Conservation (phyloP, 2,113 vertebrate species). For the Tragulus kanchil region DNA sequence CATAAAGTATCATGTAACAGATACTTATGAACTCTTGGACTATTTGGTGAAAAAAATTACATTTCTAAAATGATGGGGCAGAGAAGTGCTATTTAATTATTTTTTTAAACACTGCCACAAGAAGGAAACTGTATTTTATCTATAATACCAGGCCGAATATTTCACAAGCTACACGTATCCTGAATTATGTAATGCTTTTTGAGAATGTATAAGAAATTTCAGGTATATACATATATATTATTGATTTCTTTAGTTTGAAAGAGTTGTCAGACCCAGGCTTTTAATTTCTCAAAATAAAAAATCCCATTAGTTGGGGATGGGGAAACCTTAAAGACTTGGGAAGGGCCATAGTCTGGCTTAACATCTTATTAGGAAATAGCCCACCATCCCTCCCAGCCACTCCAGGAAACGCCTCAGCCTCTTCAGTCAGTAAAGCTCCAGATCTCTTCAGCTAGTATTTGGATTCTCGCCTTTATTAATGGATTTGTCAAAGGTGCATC, state of each 20-base stretch:
- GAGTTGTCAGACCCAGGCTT: neutral
- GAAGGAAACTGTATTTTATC: constrained; percentile 10
- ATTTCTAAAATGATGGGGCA: neutral
- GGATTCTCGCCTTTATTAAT: constrained; percentile 32
- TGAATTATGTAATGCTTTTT: neutral
- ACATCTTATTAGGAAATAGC: neutral
- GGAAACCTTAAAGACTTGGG: neutral
- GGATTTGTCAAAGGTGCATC: constrained; percentile 46
- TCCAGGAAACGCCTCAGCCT: neutral
- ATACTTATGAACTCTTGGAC: constrained; percentile 14
- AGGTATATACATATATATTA: neutral
- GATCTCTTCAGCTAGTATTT: neutral
- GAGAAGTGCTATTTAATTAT: neutral
- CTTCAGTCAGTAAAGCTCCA: neutral
- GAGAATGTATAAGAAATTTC: neutral
- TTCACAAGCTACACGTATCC: constrained; percentile 53
- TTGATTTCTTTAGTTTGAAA: constrained; percentile 36
- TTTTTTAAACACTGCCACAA: constrained; percentile 48
- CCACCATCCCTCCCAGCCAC: neutral
- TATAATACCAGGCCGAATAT: neutral
- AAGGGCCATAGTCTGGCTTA: neutral
- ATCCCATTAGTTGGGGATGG: neutral
- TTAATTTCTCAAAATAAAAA: constrained; percentile 49
- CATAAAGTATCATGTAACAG: neutral
- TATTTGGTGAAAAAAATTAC: constrained; percentile 12